Evolutionary conservation across 2,113 vertebrate species (phyloP).

Genomic region (Pogonocichla stellata): DNA sequence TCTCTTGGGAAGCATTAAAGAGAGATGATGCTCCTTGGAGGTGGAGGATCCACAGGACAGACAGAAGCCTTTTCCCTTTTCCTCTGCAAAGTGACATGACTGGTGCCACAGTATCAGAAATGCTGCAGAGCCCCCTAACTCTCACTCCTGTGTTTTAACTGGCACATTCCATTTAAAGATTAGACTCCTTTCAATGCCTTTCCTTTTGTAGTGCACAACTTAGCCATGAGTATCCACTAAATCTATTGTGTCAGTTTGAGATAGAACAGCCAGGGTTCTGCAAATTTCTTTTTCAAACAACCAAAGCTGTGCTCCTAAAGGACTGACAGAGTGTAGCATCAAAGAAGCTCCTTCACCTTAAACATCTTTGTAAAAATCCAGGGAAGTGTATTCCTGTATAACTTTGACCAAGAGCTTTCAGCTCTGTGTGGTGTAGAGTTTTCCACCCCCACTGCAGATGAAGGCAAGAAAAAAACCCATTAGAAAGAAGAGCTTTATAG

Average conservation of each 20-base stretch:
- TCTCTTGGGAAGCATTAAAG: not conserved
- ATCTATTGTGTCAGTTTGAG: slow-evolving; percentile 59
- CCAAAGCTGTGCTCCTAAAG: not conserved
- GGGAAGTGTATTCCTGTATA: not conserved
- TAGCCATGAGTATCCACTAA: slow-evolving; percentile 47
- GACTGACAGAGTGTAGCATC: not conserved
- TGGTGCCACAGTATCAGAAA: slow-evolving; percentile 55
- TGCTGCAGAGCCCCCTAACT: slow-evolving; percentile 26
- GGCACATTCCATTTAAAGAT: slow-evolving; percentile 41
- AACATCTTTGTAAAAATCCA: slow-evolving; percentile 18
- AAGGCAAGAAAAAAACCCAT: not conserved
- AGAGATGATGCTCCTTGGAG: not conserved
- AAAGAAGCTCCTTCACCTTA: slow-evolving; percentile 29
- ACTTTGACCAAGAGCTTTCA: slow-evolving; percentile 23
- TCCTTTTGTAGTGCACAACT: slow-evolving; percentile 51
- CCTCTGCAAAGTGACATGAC: not conserved
- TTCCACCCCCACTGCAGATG: not conserved
- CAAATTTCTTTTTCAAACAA: slow-evolving; percentile 52
- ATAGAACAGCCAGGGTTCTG: slow-evolving; percentile 47
- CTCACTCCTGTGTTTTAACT: slow-evolving; percentile 50
- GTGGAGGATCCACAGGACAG: slow-evolving; percentile 5
- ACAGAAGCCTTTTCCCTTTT: not conserved
- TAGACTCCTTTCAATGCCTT: slow-evolving; percentile 35
- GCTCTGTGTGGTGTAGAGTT: not conserved
- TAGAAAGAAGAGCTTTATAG: slow-evolving; percentile 4